Conservation (phyloP, 2,888 invertebrate genomes). For the Allacma fusca region DNA sequence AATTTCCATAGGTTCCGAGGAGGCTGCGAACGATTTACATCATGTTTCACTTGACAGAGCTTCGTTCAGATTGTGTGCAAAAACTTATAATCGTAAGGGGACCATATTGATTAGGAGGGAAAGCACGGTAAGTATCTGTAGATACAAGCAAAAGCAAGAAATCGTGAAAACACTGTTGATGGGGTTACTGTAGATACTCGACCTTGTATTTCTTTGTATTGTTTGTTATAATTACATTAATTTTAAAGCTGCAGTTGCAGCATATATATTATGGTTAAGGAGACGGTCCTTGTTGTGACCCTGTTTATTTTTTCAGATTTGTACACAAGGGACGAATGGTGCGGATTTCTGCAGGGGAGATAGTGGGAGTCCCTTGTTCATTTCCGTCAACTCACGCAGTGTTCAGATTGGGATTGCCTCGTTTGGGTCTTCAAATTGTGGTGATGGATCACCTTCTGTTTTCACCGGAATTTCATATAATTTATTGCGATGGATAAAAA, state of each 20-base stretch:
- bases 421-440: conserved; percentile 14
- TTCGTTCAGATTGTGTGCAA: neutral
- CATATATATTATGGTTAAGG: too few relatives aligned
- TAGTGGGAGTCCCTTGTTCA: conserved; percentile 25
- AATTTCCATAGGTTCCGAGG: neutral
- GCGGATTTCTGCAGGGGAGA: conserved; percentile 29
- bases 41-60: neutral
- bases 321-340: too few relatives aligned
- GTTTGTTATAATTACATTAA: too few relatives aligned
- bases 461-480: neutral
- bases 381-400: neutral
- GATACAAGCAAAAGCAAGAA: too few relatives aligned
- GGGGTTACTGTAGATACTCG: too few relatives aligned
- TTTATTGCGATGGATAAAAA: neutral
- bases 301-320: too few relatives aligned
- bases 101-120: too few relatives aligned
- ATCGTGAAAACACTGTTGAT: too few relatives aligned
- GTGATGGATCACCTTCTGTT: conserved; percentile 13
- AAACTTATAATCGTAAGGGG: neutral
- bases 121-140: too few relatives aligned
- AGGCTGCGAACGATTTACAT: neutral
- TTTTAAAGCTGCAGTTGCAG: too few relatives aligned
- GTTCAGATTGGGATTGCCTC: conserved; percentile 30
- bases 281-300: too few relatives aligned
- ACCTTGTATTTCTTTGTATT: too few relatives aligned